Conservation (phyloP, 1,140 invertebrate genomes). For the Lordiphosa mommai region DNA sequence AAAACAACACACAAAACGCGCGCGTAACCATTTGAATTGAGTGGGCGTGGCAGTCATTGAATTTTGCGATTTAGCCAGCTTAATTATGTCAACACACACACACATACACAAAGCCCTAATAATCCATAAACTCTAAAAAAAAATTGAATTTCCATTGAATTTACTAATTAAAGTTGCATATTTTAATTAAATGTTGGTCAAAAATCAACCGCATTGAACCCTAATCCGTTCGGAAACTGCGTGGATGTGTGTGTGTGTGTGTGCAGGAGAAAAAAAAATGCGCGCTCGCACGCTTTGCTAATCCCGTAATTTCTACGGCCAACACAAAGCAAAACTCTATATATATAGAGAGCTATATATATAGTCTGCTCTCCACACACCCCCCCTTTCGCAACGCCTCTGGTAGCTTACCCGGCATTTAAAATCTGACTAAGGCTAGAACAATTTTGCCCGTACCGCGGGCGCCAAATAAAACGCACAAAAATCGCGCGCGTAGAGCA, state of each 20-base stretch:
- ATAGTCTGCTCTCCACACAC: neutral
- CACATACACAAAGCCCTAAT: constrained; percentile 16
- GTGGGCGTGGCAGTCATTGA: constrained; percentile 25
- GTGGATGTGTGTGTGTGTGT: neutral
- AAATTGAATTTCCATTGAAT: constrained; percentile 2
- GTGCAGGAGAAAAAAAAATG: constrained; percentile 40
- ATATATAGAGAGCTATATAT: constrained; percentile 2
- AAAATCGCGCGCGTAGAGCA: constrained; percentile 42
- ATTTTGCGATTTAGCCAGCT: constrained; percentile 47
- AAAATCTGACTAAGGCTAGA: constrained; percentile 72
- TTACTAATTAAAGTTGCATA: constrained; percentile 63
- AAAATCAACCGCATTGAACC: constrained; percentile 51
- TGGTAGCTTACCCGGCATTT: constrained; percentile 26
- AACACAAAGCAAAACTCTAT: constrained; percentile 36
- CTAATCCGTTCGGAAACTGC: constrained; percentile 40
- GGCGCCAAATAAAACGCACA: constrained; percentile 22
- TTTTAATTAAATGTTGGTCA: constrained; percentile 62
- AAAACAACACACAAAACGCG: constrained; percentile 45
- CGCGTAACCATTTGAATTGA: neutral
- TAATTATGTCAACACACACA: constrained; percentile 45
- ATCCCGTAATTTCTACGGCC: constrained; percentile 75
- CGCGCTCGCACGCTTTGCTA: constrained; percentile 44
- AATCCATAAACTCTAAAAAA: constrained; percentile 42
- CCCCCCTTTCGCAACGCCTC: neutral
- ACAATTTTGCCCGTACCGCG: constrained; percentile 63